Percentiles rank a stretch among this genome's conserved stretches.
Evolutionary conservation across 2,797 vertebrate genomes (phyloP).

Genomic region (Acrossocheilus wenchowensis): DNA sequence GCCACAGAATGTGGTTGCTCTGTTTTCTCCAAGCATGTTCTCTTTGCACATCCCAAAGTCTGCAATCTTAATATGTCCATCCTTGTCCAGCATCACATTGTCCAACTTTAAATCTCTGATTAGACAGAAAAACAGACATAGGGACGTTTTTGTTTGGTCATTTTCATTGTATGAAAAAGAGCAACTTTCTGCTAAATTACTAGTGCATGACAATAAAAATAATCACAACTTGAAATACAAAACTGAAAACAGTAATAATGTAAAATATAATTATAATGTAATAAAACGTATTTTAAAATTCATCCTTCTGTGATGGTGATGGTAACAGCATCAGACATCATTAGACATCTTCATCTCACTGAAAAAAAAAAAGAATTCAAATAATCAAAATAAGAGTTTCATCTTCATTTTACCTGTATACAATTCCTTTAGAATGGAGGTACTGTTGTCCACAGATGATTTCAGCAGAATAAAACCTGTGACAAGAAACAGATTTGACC

Average conservation of each 20-base stretch:
- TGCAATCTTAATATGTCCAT: constrained; percentile 96
- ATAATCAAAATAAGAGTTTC: background rate
- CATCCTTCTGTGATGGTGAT: background rate
- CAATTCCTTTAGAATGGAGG: constrained; percentile 92
- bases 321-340: too few relatives aligned
- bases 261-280: background rate
- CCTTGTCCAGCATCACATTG: constrained; percentile 93
- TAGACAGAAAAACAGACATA: background rate
- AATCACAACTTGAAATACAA: background rate
- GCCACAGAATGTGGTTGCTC: constrained; percentile 94
- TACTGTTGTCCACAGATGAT: constrained; percentile 94
- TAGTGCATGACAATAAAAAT: background rate
- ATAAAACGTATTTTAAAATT: background rate
- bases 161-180: background rate
- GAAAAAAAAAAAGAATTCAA: background rate
- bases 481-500: constrained; percentile 41
- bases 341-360: too few relatives aligned
- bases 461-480: constrained; percentile 93
- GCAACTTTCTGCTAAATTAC: background rate
- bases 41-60: constrained; percentile 99
- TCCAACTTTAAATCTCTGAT: constrained; percentile 96
- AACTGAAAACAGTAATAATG: background rate
- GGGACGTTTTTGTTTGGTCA: background rate
- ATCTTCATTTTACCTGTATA: constrained; percentile 87
- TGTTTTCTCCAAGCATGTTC: constrained; percentile 82